Evolutionary conservation across 2,797 vertebrate genomes (phyloP).

Genomic region (Liasis olivaceus): DNA sequence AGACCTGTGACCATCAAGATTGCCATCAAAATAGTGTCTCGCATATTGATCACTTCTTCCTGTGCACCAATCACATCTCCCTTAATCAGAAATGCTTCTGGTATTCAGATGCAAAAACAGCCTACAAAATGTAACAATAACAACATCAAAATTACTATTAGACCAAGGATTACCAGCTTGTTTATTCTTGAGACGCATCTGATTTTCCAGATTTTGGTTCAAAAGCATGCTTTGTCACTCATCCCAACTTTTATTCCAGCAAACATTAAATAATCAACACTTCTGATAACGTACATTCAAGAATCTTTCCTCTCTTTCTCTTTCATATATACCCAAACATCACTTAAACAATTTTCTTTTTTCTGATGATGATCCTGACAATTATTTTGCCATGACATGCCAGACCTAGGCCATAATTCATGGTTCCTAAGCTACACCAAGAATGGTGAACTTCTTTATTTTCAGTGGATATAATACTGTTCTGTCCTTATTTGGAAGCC

Average conservation of each 20-base stretch:
- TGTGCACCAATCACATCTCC: slow-evolving; percentile 73
- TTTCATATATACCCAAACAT: not conserved
- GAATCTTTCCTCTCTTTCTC: not conserved
- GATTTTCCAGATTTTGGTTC: not conserved
- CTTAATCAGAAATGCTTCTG: slow-evolving; percentile 76
- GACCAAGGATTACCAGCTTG: not conserved
- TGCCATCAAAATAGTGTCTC: slow-evolving; percentile 70
- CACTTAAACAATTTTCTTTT: not conserved
- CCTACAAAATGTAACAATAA: slow-evolving; percentile 70
- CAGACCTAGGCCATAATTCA: not conserved
- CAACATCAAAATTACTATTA: not conserved
- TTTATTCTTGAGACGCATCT: not conserved
- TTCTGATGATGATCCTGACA: not conserved
- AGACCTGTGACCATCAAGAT: slow-evolving; percentile 84
- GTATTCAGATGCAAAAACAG: slow-evolving; percentile 78
- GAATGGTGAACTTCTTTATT: not conserved
- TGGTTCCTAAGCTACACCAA: not conserved
- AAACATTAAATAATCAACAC: not conserved
- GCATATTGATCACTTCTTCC: slow-evolving; percentile 79
- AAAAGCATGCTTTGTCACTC: not conserved
- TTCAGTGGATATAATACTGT: not conserved
- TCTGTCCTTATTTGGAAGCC: not conserved
- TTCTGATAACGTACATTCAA: not conserved
- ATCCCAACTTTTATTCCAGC: not conserved
- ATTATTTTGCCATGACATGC: not conserved